Conservation (phyloP, 2,888 invertebrate species). For the Leptinotarsa tumamoca region DNA sequence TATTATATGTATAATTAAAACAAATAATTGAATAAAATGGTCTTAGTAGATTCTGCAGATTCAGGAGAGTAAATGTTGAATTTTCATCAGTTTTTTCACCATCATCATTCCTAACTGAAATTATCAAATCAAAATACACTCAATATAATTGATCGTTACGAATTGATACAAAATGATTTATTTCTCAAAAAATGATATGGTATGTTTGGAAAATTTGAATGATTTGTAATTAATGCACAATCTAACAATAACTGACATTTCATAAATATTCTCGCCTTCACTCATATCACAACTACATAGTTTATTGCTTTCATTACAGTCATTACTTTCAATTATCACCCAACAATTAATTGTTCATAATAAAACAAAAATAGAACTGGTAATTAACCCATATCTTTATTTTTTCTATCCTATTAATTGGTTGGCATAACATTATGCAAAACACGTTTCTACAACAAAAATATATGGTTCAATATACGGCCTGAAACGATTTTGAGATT, state of each 20-base stretch:
- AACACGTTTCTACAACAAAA: not conserved
- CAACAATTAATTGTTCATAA: conserved; percentile 14
- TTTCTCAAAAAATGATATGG: not conserved
- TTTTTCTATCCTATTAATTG: not conserved
- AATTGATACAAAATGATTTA: no score
- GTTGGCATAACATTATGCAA: not conserved
- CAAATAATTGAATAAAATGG: no score
- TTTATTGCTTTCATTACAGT: conserved; percentile 1
- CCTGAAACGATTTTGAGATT: not conserved
- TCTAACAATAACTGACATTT: not conserved
- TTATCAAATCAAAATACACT: no score
- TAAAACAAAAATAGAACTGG: conserved; percentile 1
- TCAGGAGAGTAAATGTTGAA: no score
- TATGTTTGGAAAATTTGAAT: not conserved
- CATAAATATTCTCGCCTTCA: not conserved
- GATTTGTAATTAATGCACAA: not conserved
- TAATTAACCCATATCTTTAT: conserved; percentile 10
- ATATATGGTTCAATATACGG: not conserved
- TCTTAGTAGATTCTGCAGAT: no score
- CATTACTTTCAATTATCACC: conserved; percentile 9
- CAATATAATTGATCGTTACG: no score
- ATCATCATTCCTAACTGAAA: no score
- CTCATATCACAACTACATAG: not conserved
- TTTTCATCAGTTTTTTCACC: no score
- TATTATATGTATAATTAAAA: no score